Percentiles rank a stretch among this genome's conserved stretches.
These are phyloP conservation scores for Drosophila macrospina DNA, from an alignment of 2,888 invertebrate species.

Conservation along the genomic window DNA sequence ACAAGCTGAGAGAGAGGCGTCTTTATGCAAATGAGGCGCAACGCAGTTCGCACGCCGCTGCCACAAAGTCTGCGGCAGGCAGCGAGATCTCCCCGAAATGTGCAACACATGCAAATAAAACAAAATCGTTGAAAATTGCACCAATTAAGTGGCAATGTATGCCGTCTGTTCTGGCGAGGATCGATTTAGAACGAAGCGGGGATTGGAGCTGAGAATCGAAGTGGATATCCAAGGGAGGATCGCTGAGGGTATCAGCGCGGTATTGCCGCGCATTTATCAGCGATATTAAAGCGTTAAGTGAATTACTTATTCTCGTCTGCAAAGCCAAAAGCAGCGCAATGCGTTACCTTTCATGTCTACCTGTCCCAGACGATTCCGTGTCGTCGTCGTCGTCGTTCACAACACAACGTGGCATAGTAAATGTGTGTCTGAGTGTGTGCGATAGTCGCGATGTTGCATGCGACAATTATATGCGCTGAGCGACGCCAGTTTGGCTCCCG, in stretches of 20 bases:
- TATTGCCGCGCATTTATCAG: slow-evolving; percentile 77
- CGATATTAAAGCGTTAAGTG: slow-evolving; percentile 84
- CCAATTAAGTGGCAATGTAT: slow-evolving; percentile 79
- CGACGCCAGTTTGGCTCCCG: slow-evolving; percentile 80
- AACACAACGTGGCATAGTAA: slow-evolving; percentile 13
- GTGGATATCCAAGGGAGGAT: slow-evolving; percentile 1
- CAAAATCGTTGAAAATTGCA: slow-evolving; percentile 78
- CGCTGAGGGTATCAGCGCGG: slow-evolving; percentile 11
- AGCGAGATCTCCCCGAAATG: neutral
- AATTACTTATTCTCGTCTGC: slow-evolving; percentile 76
- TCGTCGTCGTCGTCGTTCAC: slow-evolving; percentile 31
- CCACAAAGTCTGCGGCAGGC: slow-evolving; percentile 70
- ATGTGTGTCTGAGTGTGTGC: slow-evolving; percentile 37
- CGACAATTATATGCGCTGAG: slow-evolving; percentile 76
- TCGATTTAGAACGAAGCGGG: neutral
- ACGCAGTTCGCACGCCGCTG: slow-evolving; percentile 70
- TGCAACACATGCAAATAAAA: slow-evolving; percentile 70
- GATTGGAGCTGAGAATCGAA: neutral
- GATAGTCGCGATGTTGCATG: slow-evolving; percentile 80
- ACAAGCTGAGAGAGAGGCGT: slow-evolving; percentile 12
- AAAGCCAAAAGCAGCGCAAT: slow-evolving; percentile 47
- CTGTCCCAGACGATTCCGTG: slow-evolving; percentile 58
- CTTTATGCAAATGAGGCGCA: slow-evolving; percentile 68
- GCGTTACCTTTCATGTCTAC: slow-evolving; percentile 82
- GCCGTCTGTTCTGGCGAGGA: slow-evolving; percentile 9